A percentile compares a stretch with the other conserved stretches of the same genome.
phyloP scores from a whole-genome alignment of 64 coral and sea anemone species.

The Montipora efflorescens region DNA sequence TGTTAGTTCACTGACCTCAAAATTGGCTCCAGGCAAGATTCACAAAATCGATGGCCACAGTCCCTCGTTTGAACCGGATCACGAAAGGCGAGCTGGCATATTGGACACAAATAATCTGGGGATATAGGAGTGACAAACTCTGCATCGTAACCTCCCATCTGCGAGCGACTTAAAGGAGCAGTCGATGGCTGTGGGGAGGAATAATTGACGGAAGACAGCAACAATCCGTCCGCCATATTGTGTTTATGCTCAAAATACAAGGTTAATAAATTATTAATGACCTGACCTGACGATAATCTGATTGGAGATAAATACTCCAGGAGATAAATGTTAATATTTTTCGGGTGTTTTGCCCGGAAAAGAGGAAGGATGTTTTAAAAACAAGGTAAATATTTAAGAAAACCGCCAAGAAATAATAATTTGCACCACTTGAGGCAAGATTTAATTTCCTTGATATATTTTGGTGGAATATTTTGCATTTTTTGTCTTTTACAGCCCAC shows the following conservation, averaged over 20 bases:
- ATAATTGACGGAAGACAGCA: constrained; percentile 19
- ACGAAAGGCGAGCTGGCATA: constrained; percentile 95
- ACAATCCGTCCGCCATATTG: constrained; percentile 70
- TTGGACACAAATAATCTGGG: constrained; percentile 96
- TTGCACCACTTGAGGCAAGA: too few relatives aligned
- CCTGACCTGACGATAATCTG: not conserved
- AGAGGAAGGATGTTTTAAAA: not conserved
- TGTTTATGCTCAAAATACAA: constrained; percentile 60
- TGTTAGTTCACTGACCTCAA: constrained; percentile 70
- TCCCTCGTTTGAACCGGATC: constrained; percentile 99
- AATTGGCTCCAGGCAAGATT: constrained; percentile 97
- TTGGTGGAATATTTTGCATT: too few relatives aligned
- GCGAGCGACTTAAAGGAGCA: constrained; percentile 40
- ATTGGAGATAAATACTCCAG: not conserved
- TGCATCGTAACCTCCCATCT: constrained; percentile 95
- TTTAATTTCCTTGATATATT: too few relatives aligned
- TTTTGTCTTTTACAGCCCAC: too few relatives aligned
- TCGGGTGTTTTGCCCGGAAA: not conserved
- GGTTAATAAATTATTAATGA: constrained; percentile 77
- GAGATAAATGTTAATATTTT: too few relatives aligned
- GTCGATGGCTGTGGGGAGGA: constrained; percentile 23
- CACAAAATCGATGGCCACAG: constrained; percentile 98
- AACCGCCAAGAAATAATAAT: too few relatives aligned
- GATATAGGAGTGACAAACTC: constrained; percentile 85
- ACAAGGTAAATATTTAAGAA: too few relatives aligned